Evolutionary conservation across 2,113 vertebrate genomes (phyloP).

Genomic region (Trinectes maculatus): DNA sequence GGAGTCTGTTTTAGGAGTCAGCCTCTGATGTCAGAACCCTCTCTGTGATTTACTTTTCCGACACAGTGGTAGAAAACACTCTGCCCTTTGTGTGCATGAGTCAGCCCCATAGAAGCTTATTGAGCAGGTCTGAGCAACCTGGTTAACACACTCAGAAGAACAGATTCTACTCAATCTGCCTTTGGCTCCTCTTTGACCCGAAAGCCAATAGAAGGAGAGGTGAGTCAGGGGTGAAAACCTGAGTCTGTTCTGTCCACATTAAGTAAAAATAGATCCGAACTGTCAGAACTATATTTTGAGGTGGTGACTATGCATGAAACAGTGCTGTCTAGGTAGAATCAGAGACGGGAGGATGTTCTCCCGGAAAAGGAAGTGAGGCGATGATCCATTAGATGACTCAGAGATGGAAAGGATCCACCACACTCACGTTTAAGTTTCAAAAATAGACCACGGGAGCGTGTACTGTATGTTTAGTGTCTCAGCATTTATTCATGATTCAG

Average conservation of each 20-base stretch:
- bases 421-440: not conserved
- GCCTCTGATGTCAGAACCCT: conserved; percentile 53
- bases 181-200: conserved; percentile 30
- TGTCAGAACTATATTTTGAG: not conserved
- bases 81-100: conserved; percentile 75
- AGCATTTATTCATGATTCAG: conserved; percentile 10
- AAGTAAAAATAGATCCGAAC: conserved; percentile 3
- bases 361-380: conserved; percentile 4
- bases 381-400: conserved; percentile 33
- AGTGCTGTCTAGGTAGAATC: not conserved
- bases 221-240: conserved; percentile 30
- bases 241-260: not conserved
- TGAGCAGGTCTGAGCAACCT: conserved; percentile 50
- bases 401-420: not conserved
- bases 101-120: conserved; percentile 69
- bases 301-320: conserved; percentile 1
- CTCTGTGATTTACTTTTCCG: conserved; percentile 59
- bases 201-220: conserved; percentile 3
- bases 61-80: conserved; percentile 69
- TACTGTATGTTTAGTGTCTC: conserved; percentile 19
- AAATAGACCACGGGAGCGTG: not conserved
- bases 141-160: conserved; percentile 25
- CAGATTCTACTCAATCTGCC: conserved; percentile 4
- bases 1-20: conserved; percentile 16
- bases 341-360: conserved; percentile 1